Base-by-base conservation (phyloP, 2,888 invertebrate species). In the Drosophila setosimentum region DNA sequence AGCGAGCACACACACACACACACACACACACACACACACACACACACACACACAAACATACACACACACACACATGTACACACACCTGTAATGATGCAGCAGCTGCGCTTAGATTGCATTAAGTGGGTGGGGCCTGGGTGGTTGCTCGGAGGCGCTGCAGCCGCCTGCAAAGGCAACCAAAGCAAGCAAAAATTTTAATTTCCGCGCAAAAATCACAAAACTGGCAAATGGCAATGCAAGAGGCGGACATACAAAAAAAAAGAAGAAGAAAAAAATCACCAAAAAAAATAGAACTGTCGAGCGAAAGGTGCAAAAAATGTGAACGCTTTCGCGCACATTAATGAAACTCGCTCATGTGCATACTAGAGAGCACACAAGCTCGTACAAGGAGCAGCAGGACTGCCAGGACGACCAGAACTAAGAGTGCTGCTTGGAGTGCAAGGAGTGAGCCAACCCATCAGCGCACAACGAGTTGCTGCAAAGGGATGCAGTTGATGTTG, bases 81-180 rank as follows among this genome's bases (percentile, higher is more conserved):
- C 60, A 58, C 49, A 58, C 59, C 66, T 80, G 90, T 91, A 91
- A 90, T 89, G 83, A 87, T 90, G 90, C 87, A 87, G 87, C 91
- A 89, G 89, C 90, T 81, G 87, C 91, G 89, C 91, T 91, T 87
- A 87, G 87, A 87, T 91, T 91, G 87, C 87, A 87, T 87, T 90
- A 91, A 88, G 82, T 82, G 91, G 91, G 89, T 64, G 91, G 80
- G 74, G 58, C 7, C 18, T 55, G 69, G 66, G 67, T 18, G 62
- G 45, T 16, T 24, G 42, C 79, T 57, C 63, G 74, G 59, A 53
- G 63, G 51, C 60, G 65, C 64, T 79, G 68, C 82, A 67, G 69
- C 45, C 53, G 69, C 30, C 55, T 32, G 63, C 50, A 72, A 60
- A 72, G 54, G 60, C 67, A 80, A 63, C 59, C 54, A 63, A 60